Conservation (phyloP, 2,113 vertebrate species). For the Symphodus melops region DNA sequence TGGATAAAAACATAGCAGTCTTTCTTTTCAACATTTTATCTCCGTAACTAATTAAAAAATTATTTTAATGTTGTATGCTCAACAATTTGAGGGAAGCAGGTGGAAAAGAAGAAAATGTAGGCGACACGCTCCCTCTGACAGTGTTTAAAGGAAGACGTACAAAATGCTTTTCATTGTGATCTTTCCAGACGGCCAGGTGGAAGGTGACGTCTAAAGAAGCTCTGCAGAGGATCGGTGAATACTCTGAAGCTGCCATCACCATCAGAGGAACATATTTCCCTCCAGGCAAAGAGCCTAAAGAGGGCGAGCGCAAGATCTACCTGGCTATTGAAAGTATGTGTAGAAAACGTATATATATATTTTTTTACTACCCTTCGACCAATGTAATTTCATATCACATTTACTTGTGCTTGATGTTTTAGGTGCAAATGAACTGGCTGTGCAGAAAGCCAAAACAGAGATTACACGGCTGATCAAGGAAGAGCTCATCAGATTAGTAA, state of each 20-base stretch:
- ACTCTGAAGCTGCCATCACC: constrained; percentile 98
- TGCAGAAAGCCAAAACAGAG: constrained; percentile 99
- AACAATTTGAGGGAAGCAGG: no score
- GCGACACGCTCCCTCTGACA: no score
- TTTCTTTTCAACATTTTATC: no score
- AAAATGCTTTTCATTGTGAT: not conserved
- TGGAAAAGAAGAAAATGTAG: no score
- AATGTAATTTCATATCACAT: no score
- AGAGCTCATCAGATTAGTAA: constrained; percentile 97
- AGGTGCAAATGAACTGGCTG: constrained; percentile 98
- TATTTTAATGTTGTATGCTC: no score
- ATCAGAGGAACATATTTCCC: constrained; percentile 99
- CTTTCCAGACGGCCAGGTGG: constrained; percentile 93
- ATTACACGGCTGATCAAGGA: constrained; percentile 98
- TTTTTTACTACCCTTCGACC: not conserved
- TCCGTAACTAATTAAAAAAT: no score
- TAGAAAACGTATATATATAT: not conserved
- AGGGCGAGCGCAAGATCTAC: constrained; percentile 98
- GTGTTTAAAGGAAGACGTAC: no score
- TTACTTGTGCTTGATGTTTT: not conserved
- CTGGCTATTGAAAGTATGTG: constrained; percentile 97
- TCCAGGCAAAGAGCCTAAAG: constrained; percentile 98
- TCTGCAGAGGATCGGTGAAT: constrained; percentile 97
- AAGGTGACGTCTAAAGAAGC: constrained; percentile 99
- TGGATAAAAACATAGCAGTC: no score